These are phyloP conservation scores for Muscicapa adusta DNA, from an alignment of 2,113 vertebrate species.

Conservation along the genomic window DNA sequence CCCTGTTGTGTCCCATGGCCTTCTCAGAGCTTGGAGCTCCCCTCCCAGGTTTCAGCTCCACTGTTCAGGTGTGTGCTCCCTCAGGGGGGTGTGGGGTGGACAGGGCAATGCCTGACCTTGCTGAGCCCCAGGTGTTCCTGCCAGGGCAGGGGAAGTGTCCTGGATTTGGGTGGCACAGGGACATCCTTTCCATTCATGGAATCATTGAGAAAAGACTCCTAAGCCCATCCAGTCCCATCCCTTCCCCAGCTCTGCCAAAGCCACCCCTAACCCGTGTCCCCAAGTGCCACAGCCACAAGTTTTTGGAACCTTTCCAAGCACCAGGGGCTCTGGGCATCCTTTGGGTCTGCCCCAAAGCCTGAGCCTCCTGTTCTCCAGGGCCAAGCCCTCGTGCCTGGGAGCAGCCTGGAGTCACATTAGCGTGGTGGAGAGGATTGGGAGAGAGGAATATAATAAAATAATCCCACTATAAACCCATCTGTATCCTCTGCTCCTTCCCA, in stretches of 20 bases:
- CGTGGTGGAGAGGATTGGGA: background rate
- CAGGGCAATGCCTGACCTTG: rapidly evolving
- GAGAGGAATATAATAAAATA: background rate
- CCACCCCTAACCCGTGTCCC: background rate
- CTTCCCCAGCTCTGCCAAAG: background rate
- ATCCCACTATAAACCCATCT: background rate
- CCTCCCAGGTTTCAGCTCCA: background rate
- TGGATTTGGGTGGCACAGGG: rapidly evolving
- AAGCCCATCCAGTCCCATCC: background rate
- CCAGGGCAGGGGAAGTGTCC: background rate
- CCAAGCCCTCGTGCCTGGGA: background rate
- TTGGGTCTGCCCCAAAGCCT: background rate
- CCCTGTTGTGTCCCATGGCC: rapidly evolving
- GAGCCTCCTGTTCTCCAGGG: background rate
- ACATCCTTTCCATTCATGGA: background rate
- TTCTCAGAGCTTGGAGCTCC: background rate
- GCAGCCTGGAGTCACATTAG: rapidly evolving
- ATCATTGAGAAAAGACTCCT: background rate
- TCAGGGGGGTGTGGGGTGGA: background rate
- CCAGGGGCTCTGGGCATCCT: background rate
- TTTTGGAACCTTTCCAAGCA: background rate
- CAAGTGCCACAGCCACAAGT: background rate
- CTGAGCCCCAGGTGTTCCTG: rapidly evolving
- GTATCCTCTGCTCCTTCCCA: background rate
- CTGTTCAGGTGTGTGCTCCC: rapidly evolving